phyloP scores from a whole-genome alignment of 2,113 vertebrate genomes.

The Notarius lentiginosus region DNA sequence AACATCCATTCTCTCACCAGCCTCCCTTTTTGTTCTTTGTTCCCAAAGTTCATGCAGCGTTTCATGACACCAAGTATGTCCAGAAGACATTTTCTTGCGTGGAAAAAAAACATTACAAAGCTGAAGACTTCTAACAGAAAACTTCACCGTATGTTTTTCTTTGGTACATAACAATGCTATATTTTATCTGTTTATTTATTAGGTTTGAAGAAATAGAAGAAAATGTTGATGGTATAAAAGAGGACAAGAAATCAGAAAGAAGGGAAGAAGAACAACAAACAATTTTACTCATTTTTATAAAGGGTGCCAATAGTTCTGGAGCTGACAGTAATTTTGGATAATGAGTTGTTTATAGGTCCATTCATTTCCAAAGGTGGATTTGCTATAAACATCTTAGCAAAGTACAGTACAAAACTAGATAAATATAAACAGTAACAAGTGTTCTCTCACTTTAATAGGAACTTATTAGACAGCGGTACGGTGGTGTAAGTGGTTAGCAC shows the following conservation, averaged over 20 bases:
- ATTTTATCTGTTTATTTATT: no score
- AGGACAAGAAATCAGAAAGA: not conserved
- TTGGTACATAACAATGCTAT: no score
- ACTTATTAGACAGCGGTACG: no score
- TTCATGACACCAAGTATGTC: no score
- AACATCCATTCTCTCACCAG: no score
- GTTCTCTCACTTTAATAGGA: not conserved
- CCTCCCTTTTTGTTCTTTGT: no score
- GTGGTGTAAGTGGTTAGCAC: no score
- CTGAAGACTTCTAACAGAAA: no score
- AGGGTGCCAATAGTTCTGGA: not conserved
- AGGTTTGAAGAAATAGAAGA: not conserved
- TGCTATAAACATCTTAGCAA: not conserved
- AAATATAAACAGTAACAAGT: not conserved
- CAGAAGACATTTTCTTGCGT: no score
- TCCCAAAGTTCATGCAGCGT: no score
- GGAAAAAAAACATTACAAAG: no score
- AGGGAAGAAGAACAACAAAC: not conserved
- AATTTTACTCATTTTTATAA: not conserved
- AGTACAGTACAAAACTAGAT: not conserved
- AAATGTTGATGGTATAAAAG: not conserved
- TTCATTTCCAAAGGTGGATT: not conserved
- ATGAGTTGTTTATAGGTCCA: not conserved
- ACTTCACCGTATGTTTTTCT: no score
- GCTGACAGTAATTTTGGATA: not conserved